A percentile compares a stretch with the other conserved stretches of the same genome.
Conservation (phyloP, 2,888 invertebrate genomes). For the Cinara cedri region DNA sequence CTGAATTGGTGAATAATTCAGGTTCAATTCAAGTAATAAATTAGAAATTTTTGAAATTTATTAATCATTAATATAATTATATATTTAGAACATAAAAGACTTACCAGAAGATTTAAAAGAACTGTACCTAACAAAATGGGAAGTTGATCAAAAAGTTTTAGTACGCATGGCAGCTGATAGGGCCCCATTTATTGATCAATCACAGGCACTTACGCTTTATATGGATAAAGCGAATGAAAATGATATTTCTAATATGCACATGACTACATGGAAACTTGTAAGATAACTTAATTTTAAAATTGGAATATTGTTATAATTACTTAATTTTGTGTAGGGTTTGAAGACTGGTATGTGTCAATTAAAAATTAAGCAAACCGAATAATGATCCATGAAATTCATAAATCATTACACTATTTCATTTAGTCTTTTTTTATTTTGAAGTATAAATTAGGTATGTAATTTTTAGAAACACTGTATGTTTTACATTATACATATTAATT, state of each 20-base stretch:
- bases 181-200: slow-evolving; percentile 98
- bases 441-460: background rate
- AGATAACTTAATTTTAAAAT: slow-evolving; percentile 17
- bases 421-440: background rate
- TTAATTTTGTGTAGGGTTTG: slow-evolving; percentile 70
- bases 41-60: slow-evolving; percentile 64
- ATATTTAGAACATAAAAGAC: slow-evolving; percentile 72
- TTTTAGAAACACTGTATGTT: background rate
- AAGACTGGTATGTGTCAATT: slow-evolving; percentile 99
- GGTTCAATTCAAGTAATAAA: slow-evolving; percentile 80
- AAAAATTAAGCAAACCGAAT: slow-evolving; percentile 75
- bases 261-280: slow-evolving; percentile 92
- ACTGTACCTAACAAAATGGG: slow-evolving; percentile 97
- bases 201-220: slow-evolving; percentile 96
- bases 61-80: slow-evolving; percentile 12
- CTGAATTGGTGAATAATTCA: slow-evolving; percentile 84
- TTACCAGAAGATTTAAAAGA: slow-evolving; percentile 85
- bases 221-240: slow-evolving; percentile 93
- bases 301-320: background rate
- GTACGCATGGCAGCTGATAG: slow-evolving; percentile 97
- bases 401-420: background rate
- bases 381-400: slow-evolving; percentile 36
- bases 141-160: slow-evolving; percentile 89
- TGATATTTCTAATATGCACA: slow-evolving; percentile 96
- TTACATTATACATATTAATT: background rate